phyloP scores from a whole-genome alignment of 2,797 vertebrate genomes.

The Chromobotia macracanthus region DNA sequence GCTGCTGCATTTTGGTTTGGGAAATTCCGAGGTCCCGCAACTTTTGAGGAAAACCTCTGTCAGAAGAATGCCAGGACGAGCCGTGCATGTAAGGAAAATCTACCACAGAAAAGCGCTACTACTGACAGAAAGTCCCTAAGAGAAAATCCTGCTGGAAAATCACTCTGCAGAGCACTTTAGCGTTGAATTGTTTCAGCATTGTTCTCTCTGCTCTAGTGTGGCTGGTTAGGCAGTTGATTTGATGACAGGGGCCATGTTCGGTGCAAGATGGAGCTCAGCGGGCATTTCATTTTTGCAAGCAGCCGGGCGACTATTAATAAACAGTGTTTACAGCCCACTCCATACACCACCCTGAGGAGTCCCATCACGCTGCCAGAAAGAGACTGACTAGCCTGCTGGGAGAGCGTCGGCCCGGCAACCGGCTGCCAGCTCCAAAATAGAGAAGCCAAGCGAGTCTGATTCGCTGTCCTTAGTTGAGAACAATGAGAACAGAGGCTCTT shows the following conservation, averaged over 20 bases:
- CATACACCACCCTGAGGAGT: slow-evolving; percentile 65
- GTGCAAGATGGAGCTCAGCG: slow-evolving; percentile 54
- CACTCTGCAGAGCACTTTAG: slow-evolving; percentile 16
- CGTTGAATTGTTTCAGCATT: slow-evolving; percentile 43
- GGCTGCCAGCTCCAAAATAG: slow-evolving; percentile 37
- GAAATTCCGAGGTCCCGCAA: slow-evolving; percentile 5
- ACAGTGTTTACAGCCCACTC: slow-evolving; percentile 69
- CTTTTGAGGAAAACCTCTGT: slow-evolving; percentile 19
- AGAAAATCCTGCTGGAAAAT: slow-evolving; percentile 27
- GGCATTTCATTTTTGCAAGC: slow-evolving; percentile 65
- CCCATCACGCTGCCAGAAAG: slow-evolving; percentile 56
- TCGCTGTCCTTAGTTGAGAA: slow-evolving; percentile 30
- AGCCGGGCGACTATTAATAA: slow-evolving; percentile 72
- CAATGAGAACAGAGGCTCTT: slow-evolving; percentile 50
- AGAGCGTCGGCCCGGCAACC: slow-evolving; percentile 50
- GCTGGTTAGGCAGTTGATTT: slow-evolving; percentile 42
- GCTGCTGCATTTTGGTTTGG: slow-evolving; percentile 50
- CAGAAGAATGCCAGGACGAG: not conserved
- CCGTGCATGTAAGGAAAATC: slow-evolving; percentile 14
- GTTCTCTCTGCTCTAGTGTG: slow-evolving; percentile 59
- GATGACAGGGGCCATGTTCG: slow-evolving; percentile 49
- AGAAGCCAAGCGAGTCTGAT: slow-evolving; percentile 48
- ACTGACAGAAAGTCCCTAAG: slow-evolving; percentile 30
- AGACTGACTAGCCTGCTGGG: slow-evolving; percentile 51
- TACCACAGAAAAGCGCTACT: not conserved